These are phyloP conservation scores for Venustoraphidia nigricollis DNA, from an alignment of 2,888 invertebrate genomes.

Conservation along the genomic window DNA sequence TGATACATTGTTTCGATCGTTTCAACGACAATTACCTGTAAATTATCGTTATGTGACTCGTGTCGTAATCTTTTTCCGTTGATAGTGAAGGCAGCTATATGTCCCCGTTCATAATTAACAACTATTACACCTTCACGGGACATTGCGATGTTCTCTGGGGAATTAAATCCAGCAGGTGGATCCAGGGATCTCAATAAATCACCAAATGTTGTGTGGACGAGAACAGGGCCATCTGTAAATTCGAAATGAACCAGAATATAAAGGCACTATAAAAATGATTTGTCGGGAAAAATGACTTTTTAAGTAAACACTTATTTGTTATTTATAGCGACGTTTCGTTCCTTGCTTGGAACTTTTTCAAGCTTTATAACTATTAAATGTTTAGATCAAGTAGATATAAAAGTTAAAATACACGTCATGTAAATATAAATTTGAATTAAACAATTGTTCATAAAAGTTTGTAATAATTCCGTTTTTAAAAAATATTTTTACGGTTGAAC, in stretches of 20 bases:
- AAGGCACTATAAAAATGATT: too few species aligned
- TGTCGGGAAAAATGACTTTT: too few species aligned
- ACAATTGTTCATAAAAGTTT: too few species aligned
- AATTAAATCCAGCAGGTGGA: slow-evolving; percentile 56
- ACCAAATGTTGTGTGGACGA: slow-evolving; percentile 96
- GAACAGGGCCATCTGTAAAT: slow-evolving; percentile 74
- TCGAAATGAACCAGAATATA: slow-evolving; percentile 5
- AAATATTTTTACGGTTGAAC: too few species aligned
- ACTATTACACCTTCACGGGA: slow-evolving; percentile 93
- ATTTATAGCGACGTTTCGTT: too few species aligned
- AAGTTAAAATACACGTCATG: too few species aligned
- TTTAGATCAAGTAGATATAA: too few species aligned
- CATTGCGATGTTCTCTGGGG: slow-evolving; percentile 80
- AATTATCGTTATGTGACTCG: slow-evolving; percentile 87
- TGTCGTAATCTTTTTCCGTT: slow-evolving; percentile 81
- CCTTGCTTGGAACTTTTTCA: too few species aligned
- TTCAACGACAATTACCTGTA: slow-evolving; percentile 52
- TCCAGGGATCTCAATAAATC: slow-evolving; percentile 86
- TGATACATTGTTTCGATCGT: background rate
- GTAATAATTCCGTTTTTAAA: too few species aligned
- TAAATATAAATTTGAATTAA: too few species aligned
- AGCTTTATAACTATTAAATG: too few species aligned
- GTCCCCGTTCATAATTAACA: slow-evolving; percentile 82
- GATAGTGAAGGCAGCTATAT: slow-evolving; percentile 86
- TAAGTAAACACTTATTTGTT: too few species aligned